Conservation (phyloP, 2,888 invertebrate species). For the Xestoiulus laeticollis region DNA sequence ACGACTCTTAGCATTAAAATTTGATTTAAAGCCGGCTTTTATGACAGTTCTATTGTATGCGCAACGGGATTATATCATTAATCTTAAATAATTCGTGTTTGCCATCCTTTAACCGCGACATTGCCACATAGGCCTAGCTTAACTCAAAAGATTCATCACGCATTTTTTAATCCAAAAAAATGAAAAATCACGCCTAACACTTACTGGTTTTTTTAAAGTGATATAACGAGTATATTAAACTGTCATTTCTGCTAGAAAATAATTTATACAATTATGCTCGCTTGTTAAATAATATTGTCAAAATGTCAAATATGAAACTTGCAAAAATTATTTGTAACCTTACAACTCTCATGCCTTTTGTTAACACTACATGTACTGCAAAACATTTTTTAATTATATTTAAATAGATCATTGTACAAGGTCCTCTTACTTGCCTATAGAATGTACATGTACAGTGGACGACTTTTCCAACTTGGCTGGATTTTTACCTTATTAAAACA, state of each 20-base stretch:
- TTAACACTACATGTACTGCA: too few relatives aligned
- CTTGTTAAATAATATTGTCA: neutral
- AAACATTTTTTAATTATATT: too few relatives aligned
- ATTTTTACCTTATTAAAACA: too few relatives aligned
- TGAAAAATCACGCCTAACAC: neutral
- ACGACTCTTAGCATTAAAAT: neutral
- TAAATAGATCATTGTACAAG: too few relatives aligned
- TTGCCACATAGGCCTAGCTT: neutral
- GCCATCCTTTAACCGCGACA: neutral
- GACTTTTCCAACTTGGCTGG: too few relatives aligned
- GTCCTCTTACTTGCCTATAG: too few relatives aligned
- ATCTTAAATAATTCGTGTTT: neutral
- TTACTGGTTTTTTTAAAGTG: neutral
- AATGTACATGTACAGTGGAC: too few relatives aligned
- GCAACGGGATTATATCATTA: conserved; percentile 1
- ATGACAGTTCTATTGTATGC: neutral
- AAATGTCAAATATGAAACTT: conserved; percentile 1
- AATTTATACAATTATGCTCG: neutral
- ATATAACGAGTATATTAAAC: neutral
- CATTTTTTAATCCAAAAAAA: neutral
- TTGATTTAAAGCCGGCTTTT: neutral
- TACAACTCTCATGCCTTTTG: neutral
- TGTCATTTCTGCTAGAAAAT: neutral
- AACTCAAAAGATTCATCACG: neutral
- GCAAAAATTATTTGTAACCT: neutral